A percentile compares a stretch with the other conserved stretches of the same genome.
These are phyloP conservation scores for Epistrophella euchroma DNA, from an alignment of 2,888 invertebrate genomes.

Conservation along the genomic window DNA sequence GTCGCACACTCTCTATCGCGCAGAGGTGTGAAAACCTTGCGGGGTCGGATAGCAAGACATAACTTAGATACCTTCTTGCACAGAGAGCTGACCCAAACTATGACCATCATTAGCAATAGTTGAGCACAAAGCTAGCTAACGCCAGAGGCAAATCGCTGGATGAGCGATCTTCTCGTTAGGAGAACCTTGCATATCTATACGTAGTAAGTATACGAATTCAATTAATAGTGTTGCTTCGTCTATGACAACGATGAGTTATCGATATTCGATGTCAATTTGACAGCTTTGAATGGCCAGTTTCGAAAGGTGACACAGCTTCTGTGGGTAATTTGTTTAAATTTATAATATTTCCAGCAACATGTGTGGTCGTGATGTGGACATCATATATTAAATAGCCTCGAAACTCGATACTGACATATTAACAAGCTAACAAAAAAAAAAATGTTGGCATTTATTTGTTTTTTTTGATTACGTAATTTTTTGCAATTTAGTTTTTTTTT, in stretches of 20 bases:
- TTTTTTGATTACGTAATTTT: background rate
- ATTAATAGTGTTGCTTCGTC: slow-evolving; percentile 56
- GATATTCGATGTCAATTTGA: slow-evolving; percentile 61
- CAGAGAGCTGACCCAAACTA: slow-evolving; percentile 63
- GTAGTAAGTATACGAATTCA: slow-evolving; percentile 46
- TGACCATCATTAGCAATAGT: slow-evolving; percentile 71
- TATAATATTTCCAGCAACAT: slow-evolving; percentile 47
- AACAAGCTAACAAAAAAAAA: slow-evolving; percentile 2
- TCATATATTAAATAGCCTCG: slow-evolving; percentile 7
- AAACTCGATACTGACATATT: slow-evolving; percentile 38
- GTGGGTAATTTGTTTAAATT: slow-evolving; percentile 69
- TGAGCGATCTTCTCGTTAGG: slow-evolving; percentile 72
- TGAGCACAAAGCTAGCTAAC: slow-evolving; percentile 64
- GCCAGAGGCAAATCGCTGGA: slow-evolving; percentile 63
- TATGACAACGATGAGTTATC: slow-evolving; percentile 58
- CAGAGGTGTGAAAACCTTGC: slow-evolving; percentile 73
- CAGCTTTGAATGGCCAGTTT: slow-evolving; percentile 61
- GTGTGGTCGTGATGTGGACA: slow-evolving; percentile 52
- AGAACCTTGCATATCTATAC: slow-evolving; percentile 19
- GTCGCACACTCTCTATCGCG: background rate
- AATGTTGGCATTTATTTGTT: slow-evolving; percentile 8
- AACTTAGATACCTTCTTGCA: slow-evolving; percentile 28
- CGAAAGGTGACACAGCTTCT: slow-evolving; percentile 72
- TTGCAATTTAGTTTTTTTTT: background rate
- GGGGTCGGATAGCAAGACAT: slow-evolving; percentile 52